Evolutionary conservation across 2,797 vertebrate genomes (phyloP).

Genomic region (Sebastes aleutianus): DNA sequence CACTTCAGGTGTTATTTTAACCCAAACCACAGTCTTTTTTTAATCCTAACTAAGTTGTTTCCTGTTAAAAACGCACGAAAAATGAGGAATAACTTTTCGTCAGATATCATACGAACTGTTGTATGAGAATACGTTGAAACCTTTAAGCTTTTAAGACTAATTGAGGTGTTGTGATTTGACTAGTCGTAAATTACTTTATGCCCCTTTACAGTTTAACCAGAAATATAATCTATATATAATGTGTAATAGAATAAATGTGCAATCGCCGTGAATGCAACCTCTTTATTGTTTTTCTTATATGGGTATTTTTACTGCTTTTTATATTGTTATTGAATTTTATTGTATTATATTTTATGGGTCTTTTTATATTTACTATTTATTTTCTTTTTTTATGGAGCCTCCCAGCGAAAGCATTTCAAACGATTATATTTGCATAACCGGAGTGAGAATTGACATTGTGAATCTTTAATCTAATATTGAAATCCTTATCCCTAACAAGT

Average conservation of each 20-base stretch:
- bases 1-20: too few relatives aligned
- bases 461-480: too few relatives aligned
- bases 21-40: fast-evolving
- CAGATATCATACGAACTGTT: too few relatives aligned
- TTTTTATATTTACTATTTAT: neutral
- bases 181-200: neutral
- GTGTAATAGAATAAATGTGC: neutral
- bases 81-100: too few relatives aligned
- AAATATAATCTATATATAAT: neutral
- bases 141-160: neutral
- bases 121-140: neutral
- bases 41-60: too few relatives aligned
- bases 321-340: neutral
- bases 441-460: too few relatives aligned
- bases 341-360: neutral
- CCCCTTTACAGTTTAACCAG: neutral
- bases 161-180: neutral
- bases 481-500: too few relatives aligned
- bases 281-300: neutral
- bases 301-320: neutral
- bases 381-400: neutral
- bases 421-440: too few relatives aligned
- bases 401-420: fast-evolving
- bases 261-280: neutral
- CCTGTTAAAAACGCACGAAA: too few relatives aligned